Conservation (phyloP, 2,113 vertebrate species). For the Geococcyx californianus region DNA sequence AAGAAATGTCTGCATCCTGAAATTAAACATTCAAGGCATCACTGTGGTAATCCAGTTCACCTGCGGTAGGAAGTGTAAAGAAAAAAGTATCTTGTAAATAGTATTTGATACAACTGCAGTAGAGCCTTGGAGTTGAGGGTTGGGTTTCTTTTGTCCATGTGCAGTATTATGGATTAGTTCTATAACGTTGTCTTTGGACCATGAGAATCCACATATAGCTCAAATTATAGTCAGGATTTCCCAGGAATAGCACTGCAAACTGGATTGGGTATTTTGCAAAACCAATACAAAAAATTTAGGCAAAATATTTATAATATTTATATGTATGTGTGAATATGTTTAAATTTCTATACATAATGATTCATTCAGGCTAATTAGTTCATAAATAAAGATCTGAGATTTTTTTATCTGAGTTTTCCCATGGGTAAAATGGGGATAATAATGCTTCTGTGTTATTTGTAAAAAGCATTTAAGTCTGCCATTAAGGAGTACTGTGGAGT, state of each 20-base stretch:
- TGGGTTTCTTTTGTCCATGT: neutral
- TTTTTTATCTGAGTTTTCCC: neutral
- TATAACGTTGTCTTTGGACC: neutral
- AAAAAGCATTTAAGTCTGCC: neutral
- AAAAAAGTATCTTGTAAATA: neutral
- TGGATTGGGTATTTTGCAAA: neutral
- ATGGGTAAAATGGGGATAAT: neutral
- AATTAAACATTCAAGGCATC: conserved; percentile 39
- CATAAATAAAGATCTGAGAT: neutral
- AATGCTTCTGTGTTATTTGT: neutral
- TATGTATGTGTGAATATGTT: accelerated
- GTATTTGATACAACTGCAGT: neutral
- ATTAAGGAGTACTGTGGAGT: neutral
- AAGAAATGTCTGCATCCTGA: conserved; percentile 57
- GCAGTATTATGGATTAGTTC: neutral
- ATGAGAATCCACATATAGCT: neutral
- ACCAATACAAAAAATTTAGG: neutral
- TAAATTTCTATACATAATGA: neutral
- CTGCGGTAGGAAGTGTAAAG: neutral
- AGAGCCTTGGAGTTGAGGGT: neutral
- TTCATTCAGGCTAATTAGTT: neutral
- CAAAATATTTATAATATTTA: neutral
- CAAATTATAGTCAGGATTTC: neutral
- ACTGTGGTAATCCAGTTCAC: neutral
- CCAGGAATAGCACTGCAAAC: neutral